These are phyloP conservation scores for Tenthredo notha DNA, from an alignment of 2,888 invertebrate genomes.

Conservation along the genomic window DNA sequence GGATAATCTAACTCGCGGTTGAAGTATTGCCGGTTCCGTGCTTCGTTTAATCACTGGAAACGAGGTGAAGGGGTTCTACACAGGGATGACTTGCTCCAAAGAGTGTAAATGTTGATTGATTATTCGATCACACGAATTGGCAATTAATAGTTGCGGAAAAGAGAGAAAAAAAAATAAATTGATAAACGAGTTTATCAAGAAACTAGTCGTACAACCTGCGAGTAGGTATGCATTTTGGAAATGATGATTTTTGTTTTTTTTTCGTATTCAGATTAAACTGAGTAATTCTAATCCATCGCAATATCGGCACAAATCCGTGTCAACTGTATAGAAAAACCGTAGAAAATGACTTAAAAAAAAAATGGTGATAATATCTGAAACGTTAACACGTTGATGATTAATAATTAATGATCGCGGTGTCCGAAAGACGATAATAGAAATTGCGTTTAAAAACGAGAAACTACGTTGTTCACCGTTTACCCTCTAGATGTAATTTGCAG, in stretches of 20 bases:
- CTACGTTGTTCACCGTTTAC: slow-evolving; percentile 10
- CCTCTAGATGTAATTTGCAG: slow-evolving; percentile 24
- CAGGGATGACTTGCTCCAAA: background rate
- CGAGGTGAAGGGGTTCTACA: background rate
- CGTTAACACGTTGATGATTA: background rate
- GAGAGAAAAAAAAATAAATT: background rate
- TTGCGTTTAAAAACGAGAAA: background rate
- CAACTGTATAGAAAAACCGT: background rate
- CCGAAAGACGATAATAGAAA: background rate
- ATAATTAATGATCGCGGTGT: background rate
- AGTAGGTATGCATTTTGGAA: background rate
- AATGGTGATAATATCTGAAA: background rate
- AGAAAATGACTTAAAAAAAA: background rate
- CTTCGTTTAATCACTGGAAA: slow-evolving; percentile 3
- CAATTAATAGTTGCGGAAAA: background rate
- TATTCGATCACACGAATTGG: background rate
- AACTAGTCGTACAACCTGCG: background rate
- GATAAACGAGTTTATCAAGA: background rate
- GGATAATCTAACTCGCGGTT: background rate
- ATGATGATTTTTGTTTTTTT: background rate
- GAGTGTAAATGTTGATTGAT: background rate
- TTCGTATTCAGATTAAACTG: no score
- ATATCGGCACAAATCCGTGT: no score
- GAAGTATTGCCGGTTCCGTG: background rate
- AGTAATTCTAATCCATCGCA: no score